A percentile compares a stretch with the other conserved stretches of the same genome.
Conservation (phyloP, 64 coral and sea anemone genomes). For the Montipora capricornis region DNA sequence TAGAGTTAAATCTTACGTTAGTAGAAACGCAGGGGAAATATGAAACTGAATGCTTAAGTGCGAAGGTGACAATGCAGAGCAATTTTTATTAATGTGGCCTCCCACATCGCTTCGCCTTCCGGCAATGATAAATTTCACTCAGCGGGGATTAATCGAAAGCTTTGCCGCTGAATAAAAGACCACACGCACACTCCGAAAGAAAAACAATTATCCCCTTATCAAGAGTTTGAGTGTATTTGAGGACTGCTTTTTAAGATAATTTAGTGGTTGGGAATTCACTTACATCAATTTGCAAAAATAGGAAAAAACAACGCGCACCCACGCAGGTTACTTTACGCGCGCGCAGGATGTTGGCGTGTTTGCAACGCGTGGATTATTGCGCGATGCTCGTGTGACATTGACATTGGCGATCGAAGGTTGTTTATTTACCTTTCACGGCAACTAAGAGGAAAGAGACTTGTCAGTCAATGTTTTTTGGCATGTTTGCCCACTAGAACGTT, state of each 20-base stretch:
- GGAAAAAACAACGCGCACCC: not conserved
- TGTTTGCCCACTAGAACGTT: not conserved
- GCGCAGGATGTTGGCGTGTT: not conserved
- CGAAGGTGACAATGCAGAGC: not conserved
- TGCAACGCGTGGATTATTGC: not conserved
- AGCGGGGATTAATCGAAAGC: not conserved
- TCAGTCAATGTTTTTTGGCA: not conserved
- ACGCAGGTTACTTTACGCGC: not conserved
- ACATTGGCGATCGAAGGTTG: not conserved
- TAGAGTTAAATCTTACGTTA: too few species aligned
- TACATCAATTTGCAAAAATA: not conserved
- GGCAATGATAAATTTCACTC: not conserved
- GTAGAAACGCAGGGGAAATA: too few species aligned
- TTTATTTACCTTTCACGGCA: conserved; percentile 1
- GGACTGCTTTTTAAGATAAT: not conserved
- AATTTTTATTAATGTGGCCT: not conserved
- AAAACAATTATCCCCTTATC: not conserved
- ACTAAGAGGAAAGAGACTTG: not conserved
- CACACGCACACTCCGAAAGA: not conserved
- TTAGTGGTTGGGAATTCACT: not conserved
- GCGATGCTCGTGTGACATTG: conserved; percentile 9
- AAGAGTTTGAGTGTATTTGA: not conserved
- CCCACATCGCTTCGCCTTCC: not conserved
- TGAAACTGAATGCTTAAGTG: too few species aligned
- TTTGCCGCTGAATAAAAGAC: not conserved